Percentiles rank a stretch among this genome's conserved stretches.
Conservation (phyloP, 2,113 vertebrate species). For the Sus scrofa region T2T-Sscrofa CM000812.6:185635001-185635500, state of each 20-base stretch:
- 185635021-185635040: too few species aligned
- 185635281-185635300: not conserved
- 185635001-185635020: too few species aligned
- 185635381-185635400: not conserved
- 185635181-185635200: not conserved
- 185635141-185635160: not conserved
- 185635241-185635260: not conserved
- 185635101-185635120: not conserved
- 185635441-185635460: too few species aligned
- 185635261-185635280: not conserved
- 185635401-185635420: not conserved
- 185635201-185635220: conserved; percentile 25
- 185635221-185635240: not conserved
- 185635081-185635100: not conserved
- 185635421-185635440: not conserved
- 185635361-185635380: not conserved
- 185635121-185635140: not conserved
- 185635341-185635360: not conserved
- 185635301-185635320: not conserved
- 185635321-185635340: not conserved
- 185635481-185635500: too few species aligned
- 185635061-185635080: too few species aligned
- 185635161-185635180: not conserved
- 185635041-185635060: too few species aligned
- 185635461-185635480: too few species aligned